phyloP scores from a whole-genome alignment of 2,797 vertebrate species.

The Coranthus polyacanthus region DNA sequence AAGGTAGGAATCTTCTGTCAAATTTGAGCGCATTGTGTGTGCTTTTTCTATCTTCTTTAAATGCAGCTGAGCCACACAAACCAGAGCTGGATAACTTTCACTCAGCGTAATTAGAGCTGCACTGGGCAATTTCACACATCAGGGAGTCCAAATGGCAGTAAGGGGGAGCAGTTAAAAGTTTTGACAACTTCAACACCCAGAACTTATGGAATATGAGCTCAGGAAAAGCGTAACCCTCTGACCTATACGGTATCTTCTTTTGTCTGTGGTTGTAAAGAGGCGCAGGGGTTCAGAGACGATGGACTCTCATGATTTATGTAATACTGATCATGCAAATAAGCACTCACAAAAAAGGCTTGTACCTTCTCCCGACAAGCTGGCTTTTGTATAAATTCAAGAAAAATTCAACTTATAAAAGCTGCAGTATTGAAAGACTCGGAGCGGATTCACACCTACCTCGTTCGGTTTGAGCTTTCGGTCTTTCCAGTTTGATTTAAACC shows the following conservation, averaged over 20 bases:
- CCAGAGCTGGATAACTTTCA: constrained; percentile 39
- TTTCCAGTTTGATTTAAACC: too few species aligned
- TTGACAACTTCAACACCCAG: constrained; percentile 52
- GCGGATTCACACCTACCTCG: too few species aligned
- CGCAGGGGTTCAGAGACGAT: constrained; percentile 32
- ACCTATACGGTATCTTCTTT: constrained; percentile 38
- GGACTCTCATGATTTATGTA: too few species aligned
- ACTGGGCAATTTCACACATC: constrained; percentile 61
- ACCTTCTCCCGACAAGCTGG: too few species aligned
- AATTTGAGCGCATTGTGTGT: not conserved
- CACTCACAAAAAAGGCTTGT: too few species aligned
- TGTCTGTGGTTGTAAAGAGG: constrained; percentile 12
- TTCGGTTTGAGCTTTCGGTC: too few species aligned
- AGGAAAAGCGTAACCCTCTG: constrained; percentile 42
- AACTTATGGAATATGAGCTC: constrained; percentile 55
- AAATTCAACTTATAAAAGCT: too few species aligned
- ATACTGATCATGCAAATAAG: too few species aligned
- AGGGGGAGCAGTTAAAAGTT: constrained; percentile 58
- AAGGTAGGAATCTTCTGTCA: constrained; percentile 10
- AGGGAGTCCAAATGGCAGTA: constrained; percentile 44
- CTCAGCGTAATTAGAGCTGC: constrained; percentile 52
- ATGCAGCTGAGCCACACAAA: constrained; percentile 31
- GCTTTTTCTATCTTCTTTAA: constrained; percentile 16
- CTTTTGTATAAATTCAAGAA: too few species aligned
- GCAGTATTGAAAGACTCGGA: too few species aligned